Base-by-base conservation (phyloP, 1,140 invertebrate species). In the Drosophila subpulchrella region DNA sequence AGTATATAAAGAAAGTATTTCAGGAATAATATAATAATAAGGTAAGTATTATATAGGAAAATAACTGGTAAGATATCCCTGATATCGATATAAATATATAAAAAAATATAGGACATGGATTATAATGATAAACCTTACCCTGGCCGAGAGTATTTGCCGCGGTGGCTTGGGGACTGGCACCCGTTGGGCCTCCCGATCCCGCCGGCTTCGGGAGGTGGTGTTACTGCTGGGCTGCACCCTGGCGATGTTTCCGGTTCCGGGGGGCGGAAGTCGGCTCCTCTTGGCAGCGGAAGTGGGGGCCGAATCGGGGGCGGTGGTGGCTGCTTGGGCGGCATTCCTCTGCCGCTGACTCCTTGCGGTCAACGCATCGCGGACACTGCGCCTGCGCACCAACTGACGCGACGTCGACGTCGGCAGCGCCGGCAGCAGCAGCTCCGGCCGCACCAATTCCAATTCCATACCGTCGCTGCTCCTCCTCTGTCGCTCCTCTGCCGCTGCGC, bases 351-450 rank as follows among this genome's bases (percentile, higher is more conserved):
- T 27, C 13, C 24, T 63, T n/a, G 27, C 38, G 24, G 27, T 51
- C 48, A 11, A 8, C 30, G 48, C 30, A 0, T 42, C 72, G 65
- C 65, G 78, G 8, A 7, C 48, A 51, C 10, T 17, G 79, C 82
- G 82, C 83, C 47, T 85, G 83, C 82, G 82, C 83, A 53, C 53
- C 73, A 75, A 76, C 41, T 24, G 72, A 7, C 71, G 72, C 38
- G 47, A 51, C 47, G 60, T n/a, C 24, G 65, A 36, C 15, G 61
- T 6, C 24, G 46, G 34, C 38, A 32, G 38, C 34, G 44, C 5
- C 11, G 53, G 20, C 30, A 39, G 51, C 61, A 53, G 58, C 17
- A 24, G 54, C 27, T 62, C 56, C 38, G 42, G 46, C 13, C 46
- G 24, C 24, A 8, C 13, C 12, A 48, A 27, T 56, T 58, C 34